Percentiles rank a stretch among this genome's conserved stretches.
Conservation (phyloP, 2,113 vertebrate genomes). For the Sciurus niger region DNA sequence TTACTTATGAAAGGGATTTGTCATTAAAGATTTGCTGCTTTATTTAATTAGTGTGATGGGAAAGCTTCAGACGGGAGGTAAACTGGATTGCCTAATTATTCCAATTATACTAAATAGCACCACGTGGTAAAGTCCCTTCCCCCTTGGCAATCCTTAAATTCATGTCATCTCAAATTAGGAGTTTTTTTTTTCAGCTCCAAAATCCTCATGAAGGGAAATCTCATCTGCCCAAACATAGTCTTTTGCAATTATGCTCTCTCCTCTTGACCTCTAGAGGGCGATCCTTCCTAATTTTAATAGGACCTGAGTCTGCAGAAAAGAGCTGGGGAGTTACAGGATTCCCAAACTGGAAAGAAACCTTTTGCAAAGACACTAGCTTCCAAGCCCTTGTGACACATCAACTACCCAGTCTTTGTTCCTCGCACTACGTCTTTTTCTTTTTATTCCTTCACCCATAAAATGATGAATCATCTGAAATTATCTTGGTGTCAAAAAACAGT, state of each 20-base stretch:
- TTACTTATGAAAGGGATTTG: constrained; percentile 45
- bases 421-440: not conserved
- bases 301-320: not conserved
- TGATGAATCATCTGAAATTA: not conserved
- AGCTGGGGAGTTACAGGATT: not conserved
- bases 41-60: constrained; percentile 56
- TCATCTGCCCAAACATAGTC: not conserved
- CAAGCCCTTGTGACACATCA: not conserved
- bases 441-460: not conserved
- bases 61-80: constrained; percentile 20
- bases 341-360: not conserved
- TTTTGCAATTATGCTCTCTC: not conserved
- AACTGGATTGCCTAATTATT: constrained; percentile 35
- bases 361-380: not conserved
- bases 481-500: not conserved
- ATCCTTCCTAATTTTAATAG: constrained; percentile 73
- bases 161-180: not conserved
- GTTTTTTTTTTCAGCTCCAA: not conserved
- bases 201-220: not conserved
- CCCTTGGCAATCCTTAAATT: not conserved
- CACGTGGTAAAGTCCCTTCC: not conserved
- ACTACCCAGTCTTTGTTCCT: not conserved
- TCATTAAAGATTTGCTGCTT: constrained; percentile 39
- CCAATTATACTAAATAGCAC: constrained; percentile 50
- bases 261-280: constrained; percentile 81